A percentile compares a stretch with the other conserved stretches of the same genome.
Conservation (phyloP, 2,888 invertebrate species). For the Lumbricus terrestris region DNA sequence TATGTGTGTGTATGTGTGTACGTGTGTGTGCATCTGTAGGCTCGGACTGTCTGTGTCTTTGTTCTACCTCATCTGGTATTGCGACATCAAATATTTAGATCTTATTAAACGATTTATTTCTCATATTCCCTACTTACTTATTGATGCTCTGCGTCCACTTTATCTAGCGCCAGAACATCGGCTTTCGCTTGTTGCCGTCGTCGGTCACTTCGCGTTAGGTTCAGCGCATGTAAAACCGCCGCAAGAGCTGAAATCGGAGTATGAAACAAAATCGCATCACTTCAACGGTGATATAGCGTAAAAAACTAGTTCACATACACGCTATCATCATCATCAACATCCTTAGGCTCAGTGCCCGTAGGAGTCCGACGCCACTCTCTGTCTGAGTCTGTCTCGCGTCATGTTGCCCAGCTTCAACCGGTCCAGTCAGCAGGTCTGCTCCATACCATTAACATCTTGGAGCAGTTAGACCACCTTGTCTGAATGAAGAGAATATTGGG, state of each 20-base stretch:
- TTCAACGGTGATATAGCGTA: too few species aligned
- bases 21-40: not conserved
- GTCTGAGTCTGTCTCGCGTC: too few species aligned
- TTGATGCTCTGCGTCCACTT: not conserved
- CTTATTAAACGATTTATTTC: not conserved
- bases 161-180: not conserved
- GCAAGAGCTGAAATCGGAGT: not conserved
- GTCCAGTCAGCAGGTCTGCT: too few species aligned
- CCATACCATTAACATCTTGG: too few species aligned
- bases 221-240: not conserved
- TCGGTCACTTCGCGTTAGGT: not conserved
- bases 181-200: not conserved
- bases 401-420: too few species aligned
- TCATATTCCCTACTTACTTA: constrained; percentile 3
- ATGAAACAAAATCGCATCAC: not conserved
- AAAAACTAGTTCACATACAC: too few species aligned
- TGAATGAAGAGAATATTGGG: too few species aligned
- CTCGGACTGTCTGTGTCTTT: not conserved
- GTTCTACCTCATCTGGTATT: not conserved
- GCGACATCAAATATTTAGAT: not conserved
- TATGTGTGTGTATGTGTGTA: not conserved
- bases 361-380: too few species aligned
- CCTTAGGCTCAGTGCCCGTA: too few species aligned
- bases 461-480: too few species aligned
- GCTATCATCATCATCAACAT: too few species aligned